Evolutionary conservation across 2,888 invertebrate species (phyloP).

Genomic region (Idaea aversata): DNA sequence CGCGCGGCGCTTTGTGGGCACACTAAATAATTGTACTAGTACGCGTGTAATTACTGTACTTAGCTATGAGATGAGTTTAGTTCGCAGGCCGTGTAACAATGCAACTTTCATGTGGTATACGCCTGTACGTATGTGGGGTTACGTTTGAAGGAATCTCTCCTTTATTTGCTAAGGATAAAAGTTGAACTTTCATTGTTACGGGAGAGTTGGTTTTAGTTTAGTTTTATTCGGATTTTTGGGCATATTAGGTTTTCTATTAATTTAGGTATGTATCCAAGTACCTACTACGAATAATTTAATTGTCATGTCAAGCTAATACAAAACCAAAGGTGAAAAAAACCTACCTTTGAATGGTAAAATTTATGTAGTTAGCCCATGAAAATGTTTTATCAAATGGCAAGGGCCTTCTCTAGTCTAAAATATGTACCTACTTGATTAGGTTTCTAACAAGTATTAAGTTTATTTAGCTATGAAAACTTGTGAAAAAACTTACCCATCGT

Average conservation of each 20-base stretch:
- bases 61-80: slow-evolving; percentile 49
- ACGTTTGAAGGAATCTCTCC: not conserved
- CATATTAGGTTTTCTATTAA: not conserved
- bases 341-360: too few relatives aligned
- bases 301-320: too few relatives aligned
- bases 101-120: slow-evolving; percentile 19
- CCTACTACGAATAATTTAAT: not conserved
- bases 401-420: too few relatives aligned
- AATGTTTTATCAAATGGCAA: too few relatives aligned
- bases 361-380: too few relatives aligned
- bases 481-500: not conserved
- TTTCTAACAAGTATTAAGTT: too few relatives aligned
- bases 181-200: not conserved
- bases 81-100: slow-evolving; percentile 18
- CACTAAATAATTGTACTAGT: slow-evolving; percentile 57
- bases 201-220: not conserved
- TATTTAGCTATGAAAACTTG: not conserved
- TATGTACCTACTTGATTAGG: too few relatives aligned
- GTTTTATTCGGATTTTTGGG: not conserved
- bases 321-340: too few relatives aligned
- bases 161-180: not conserved
- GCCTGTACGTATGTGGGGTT: not conserved
- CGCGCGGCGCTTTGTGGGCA: slow-evolving; percentile 31
- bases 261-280: not conserved
- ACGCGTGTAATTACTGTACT: slow-evolving; percentile 60